These are phyloP conservation scores for Caenorhabditis sp. DNA, from an alignment of 2,888 invertebrate species.

Conservation along the genomic window DNA sequence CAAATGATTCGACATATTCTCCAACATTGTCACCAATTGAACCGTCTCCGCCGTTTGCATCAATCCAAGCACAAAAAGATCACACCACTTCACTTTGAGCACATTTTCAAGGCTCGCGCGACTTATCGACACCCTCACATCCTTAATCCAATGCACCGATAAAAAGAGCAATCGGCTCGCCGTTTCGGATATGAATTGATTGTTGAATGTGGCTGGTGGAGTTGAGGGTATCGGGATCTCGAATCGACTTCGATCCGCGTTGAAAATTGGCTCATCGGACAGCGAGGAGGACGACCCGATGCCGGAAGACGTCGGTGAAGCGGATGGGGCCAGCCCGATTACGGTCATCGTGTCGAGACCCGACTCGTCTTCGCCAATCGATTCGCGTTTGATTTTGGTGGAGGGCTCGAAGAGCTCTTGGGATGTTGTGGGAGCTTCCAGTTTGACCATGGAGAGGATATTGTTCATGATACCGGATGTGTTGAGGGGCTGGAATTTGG, in stretches of 20 bases:
- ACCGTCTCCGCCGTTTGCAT: constrained; percentile 83
- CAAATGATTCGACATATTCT: constrained; percentile 83
- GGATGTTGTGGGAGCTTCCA: constrained; percentile 21
- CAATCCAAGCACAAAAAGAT: constrained; percentile 87
- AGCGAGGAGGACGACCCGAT: constrained; percentile 49
- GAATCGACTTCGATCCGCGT: constrained; percentile 74
- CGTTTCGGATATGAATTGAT: constrained; percentile 91
- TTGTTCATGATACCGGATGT: constrained; percentile 37
- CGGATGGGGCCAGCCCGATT: constrained; percentile 53
- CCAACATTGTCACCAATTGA: constrained; percentile 78
- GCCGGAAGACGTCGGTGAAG: constrained; percentile 51
- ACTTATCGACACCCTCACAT: constrained; percentile 76
- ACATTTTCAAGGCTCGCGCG: constrained; percentile 81
- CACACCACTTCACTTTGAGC: constrained; percentile 88
- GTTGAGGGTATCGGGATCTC: constrained; percentile 81
- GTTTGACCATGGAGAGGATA: constrained; percentile 50
- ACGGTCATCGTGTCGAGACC: constrained; percentile 61
- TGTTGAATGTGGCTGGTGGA: constrained; percentile 87
- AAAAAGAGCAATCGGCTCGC: constrained; percentile 89
- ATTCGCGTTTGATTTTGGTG: constrained; percentile 41
- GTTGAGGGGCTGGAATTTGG: constrained; percentile 26
- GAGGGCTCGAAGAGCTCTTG: background rate
- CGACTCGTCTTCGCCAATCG: constrained; percentile 64
- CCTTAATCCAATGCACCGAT: constrained; percentile 87
- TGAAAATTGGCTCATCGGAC: constrained; percentile 55